Evolutionary conservation across 2,113 vertebrate species (phyloP).

Genomic region (Mesoclemmys tuberculata): DNA sequence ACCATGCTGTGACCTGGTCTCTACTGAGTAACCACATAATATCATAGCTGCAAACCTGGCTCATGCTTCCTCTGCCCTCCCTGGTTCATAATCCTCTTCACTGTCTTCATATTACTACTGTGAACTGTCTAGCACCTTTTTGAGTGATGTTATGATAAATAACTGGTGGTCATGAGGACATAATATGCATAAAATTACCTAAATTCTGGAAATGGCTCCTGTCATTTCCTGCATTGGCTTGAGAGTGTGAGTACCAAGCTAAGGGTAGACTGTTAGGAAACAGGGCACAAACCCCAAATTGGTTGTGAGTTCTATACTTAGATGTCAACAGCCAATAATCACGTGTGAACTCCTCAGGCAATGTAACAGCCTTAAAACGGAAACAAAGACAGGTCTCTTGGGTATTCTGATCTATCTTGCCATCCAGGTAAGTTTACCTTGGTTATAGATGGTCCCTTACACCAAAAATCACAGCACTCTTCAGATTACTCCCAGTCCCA

Average conservation of each 20-base stretch:
- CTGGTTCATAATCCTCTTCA: accelerated
- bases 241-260: not conserved
- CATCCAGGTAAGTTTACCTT: not conserved
- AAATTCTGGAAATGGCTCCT: not conserved
- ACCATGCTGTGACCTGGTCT: not conserved
- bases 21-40: not conserved
- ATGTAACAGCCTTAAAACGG: not conserved
- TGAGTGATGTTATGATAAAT: not conserved
- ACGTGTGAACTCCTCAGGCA: not conserved
- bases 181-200: not conserved
- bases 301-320: not conserved
- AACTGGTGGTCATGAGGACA: not conserved
- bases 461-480: not conserved
- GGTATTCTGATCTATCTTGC: not conserved
- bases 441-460: not conserved
- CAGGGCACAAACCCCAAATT: not conserved
- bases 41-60: not conserved
- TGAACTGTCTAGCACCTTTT: not conserved
- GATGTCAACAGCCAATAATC: not conserved
- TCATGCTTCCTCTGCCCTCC: not conserved
- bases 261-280: not conserved
- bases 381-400: not conserved
- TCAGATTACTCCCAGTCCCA: not conserved
- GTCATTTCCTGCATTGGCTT: not conserved
- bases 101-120: not conserved